These are phyloP conservation scores for Porites divaricata DNA, from an alignment of 92 coral and sea anemone species.

Conservation along the genomic window DNA sequence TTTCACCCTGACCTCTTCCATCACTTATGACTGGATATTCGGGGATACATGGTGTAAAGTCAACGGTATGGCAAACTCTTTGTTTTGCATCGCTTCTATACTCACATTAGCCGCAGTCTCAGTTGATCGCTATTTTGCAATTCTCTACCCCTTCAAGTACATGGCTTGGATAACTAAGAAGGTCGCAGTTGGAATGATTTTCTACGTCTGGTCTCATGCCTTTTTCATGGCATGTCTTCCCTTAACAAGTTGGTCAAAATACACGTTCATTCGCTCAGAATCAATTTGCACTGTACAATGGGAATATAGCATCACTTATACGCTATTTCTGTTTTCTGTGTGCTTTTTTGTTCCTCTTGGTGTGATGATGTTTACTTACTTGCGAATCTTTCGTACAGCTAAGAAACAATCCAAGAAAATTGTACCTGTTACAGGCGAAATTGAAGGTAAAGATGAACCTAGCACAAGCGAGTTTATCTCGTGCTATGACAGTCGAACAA, in stretches of 20 bases:
- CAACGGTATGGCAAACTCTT: conserved; percentile 84
- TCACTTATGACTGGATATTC: conserved; percentile 86
- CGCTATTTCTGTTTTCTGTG: conserved; percentile 74
- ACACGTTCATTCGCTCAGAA: conserved; percentile 74
- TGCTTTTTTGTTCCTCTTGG: conserved; percentile 84
- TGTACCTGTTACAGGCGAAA: conserved; percentile 73
- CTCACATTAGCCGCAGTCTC: conserved; percentile 88
- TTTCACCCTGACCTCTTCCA: conserved; percentile 84
- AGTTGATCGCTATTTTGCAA: conserved; percentile 87
- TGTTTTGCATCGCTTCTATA: conserved; percentile 91
- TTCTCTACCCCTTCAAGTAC: conserved; percentile 83
- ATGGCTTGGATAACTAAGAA: conserved; percentile 73
- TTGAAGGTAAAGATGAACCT: conserved; percentile 41
- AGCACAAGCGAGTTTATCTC: conserved; percentile 27
- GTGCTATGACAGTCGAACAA: conserved; percentile 20
- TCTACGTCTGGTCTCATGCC: conserved; percentile 81
- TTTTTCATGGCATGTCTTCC: conserved; percentile 75
- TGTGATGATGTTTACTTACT: conserved; percentile 71
- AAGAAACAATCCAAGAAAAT: conserved; percentile 68
- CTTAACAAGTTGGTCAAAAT: conserved; percentile 69
- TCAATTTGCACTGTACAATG: conserved; percentile 89
- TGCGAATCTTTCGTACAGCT: conserved; percentile 72
- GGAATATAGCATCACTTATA: conserved; percentile 67
- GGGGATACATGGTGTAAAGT: conserved; percentile 82
- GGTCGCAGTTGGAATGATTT: conserved; percentile 66